Base-by-base conservation (phyloP, 2,797 vertebrate genomes). In the Holocentrus rufus region DNA sequence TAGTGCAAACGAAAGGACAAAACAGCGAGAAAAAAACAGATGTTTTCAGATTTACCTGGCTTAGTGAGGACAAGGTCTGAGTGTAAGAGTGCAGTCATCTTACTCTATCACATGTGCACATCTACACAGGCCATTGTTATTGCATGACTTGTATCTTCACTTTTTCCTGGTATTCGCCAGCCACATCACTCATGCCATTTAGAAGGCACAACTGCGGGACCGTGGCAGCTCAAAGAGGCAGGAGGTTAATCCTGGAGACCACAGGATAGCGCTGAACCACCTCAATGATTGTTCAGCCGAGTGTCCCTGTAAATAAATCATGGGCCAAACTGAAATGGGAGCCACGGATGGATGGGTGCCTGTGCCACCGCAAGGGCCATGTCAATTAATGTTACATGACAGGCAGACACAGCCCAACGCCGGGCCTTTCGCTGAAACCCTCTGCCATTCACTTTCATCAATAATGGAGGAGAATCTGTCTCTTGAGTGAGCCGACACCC, bases 351-450 rank as follows among this genome's bases (percentile, higher is more conserved):
- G 61, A 65, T 36, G 54, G 73, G 60, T 75, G 72, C 53, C 75
- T 57, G 66, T 18, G 54, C 78, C 58, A 61, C 80, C 65, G 1
- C 82, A 53, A 77, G 52, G 68, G 17, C 73, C 13, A 25, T 69
- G 79, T 87, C 88, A 87, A 83, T 91, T 84, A 88, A 90, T 86
- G 87, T 88, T 85, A 88, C 79, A 87, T 62, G 88, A 86, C 89
- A 85, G 83, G 63, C 80, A 23, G 79, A 87, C 85, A 74, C 42
- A 61, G 23, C 69, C 72, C 82, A 62, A 83, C 77, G 80, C 63
- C 6, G 30, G 63, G 72, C 61, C 76, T 68, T 68, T 78, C 60
- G 49, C 74, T 83, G 56, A 82, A 84, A 83, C 83, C 80, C 56
- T 65, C 78, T 75, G 81, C 82, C 77, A 50, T 83, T 89, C 82